Evolutionary conservation across 2,888 invertebrate genomes (phyloP), one percentile per base, ranked within the genome.

Genomic region (Caenorhabditis uteleia): DNA sequence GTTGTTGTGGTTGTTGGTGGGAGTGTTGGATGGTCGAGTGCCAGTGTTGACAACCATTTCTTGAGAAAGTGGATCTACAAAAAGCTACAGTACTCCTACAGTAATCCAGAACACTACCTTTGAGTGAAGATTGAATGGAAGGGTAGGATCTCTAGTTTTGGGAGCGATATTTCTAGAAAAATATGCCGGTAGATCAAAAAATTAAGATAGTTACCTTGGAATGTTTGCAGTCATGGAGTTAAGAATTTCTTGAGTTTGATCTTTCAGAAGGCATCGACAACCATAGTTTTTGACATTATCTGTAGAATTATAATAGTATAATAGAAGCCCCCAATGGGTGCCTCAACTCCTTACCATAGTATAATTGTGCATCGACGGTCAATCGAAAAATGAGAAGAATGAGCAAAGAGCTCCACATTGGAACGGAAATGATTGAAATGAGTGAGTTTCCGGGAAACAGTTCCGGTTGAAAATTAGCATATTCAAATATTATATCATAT

Each of bases 261-360:
- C 64, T 33, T 58, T 57, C 18, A 44, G 43, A 0, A 64, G 40
- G 36, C 64, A 64, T 29, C 64, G 43, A 31, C 64, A 64, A n/a
- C 58, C 49, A 40, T 58, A 64, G 25, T 21, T 45, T 46, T 64
- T 54, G 5, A 54, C 46, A 26, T 54, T 27, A 36, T 58, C 58
- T 58, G 49, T 16, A 16, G 16, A 43, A 3, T 20, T 3, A 40
- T 20, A 29, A 29, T 29, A 29, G 7, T 29, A n/a, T n/a, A n/a
- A n/a, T n/a, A n/a, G n/a, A n/a, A n/a, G n/a, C n/a, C n/a, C n/a
- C n/a, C n/a, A n/a, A n/a, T n/a, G n/a, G n/a, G n/a, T n/a, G n/a
- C n/a, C n/a, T n/a, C n/a, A n/a, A n/a, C n/a, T n/a, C n/a, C n/a
- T n/a, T n/a, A n/a, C n/a, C n/a, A n/a, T n/a, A n/a, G n/a, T n/a